These are phyloP conservation scores for Himantopus leucocephalus DNA, from an alignment of 2,113 vertebrate species.

Conservation along the genomic window DNA sequence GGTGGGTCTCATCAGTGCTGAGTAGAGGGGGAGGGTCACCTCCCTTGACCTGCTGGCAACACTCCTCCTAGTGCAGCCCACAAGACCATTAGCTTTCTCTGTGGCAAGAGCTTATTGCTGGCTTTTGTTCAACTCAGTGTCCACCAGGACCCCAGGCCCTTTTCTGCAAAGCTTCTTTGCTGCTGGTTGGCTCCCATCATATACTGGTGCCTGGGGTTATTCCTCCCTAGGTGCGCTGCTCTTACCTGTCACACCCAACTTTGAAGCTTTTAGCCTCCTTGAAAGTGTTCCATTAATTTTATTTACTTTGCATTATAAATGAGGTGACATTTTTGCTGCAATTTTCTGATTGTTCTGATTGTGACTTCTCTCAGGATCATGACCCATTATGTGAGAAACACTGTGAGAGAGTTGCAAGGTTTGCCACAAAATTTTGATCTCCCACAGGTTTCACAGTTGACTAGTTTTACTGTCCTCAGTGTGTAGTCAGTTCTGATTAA, in stretches of 20 bases:
- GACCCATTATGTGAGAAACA: not conserved
- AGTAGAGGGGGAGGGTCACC: not conserved
- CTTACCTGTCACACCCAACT: not conserved
- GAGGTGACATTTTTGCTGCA: not conserved
- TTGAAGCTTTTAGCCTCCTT: not conserved
- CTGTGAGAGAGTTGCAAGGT: not conserved
- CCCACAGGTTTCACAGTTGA: not conserved
- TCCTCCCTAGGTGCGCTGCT: not conserved
- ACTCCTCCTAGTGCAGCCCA: not conserved
- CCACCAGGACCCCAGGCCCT: not conserved
- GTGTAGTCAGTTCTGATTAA: constrained; percentile 14
- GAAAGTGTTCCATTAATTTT: not conserved
- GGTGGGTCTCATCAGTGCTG: not conserved
- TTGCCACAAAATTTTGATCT: not conserved
- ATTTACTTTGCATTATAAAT: not conserved
- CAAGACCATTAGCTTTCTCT: not conserved
- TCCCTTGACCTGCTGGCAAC: not conserved
- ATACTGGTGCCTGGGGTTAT: not conserved
- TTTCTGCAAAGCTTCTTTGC: not conserved
- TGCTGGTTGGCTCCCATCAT: not conserved
- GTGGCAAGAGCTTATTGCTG: not conserved
- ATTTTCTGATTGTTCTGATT: not conserved
- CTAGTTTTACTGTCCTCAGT: not conserved
- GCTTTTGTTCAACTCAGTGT: not conserved
- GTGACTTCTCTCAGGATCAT: not conserved